Evolutionary conservation across 2,888 invertebrate genomes (phyloP), one percentile per base, ranked within the genome.

Genomic region (Argyresthia goedartella): DNA sequence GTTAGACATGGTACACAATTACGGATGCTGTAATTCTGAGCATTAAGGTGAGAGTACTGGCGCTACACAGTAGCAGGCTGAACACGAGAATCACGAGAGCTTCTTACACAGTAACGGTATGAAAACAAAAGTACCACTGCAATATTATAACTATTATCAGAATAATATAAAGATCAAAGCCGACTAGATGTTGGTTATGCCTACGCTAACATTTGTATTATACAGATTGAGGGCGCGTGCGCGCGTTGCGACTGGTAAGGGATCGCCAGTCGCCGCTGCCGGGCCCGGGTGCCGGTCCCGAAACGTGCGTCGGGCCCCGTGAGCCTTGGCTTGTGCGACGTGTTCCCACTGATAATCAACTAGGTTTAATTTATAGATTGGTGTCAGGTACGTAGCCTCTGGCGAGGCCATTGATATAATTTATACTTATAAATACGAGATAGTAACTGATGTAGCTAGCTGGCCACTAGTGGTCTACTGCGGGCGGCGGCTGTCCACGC

Each of bases 131-230:
- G 65, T 71, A 76, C 67, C 71, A 73, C 70, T 74, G 75, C 68
- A 67, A 75, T 34, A 41, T 47, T 66, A 75, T 71, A 73, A 73
- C 74, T 74, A 78, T 71, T 69, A 64, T 60, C 62, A 71, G 76
- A 76, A 73, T 71, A 45, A 46, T 74, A 81, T 78, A 82, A 84
- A 75, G 75, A 77, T 71, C 78, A 81, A 87, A 87, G 85, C 87
- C 69, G 80, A 84, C 85, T 85, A 86, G 78, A 82, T 81, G 73
- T 80, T 68, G 71, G 72, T 81, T 74, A 80, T 73, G 71, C 71
- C 79, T 81, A 81, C 73, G 67, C 77, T 82, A 81, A 76, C 72
- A 71, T 67, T 65, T 73, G 74, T 73, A 74, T 53, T 54, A 53
- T 54, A 55, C 53, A 52, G 53, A 48, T 52, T 50, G 56, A 44